Conservation (phyloP, 2,113 vertebrate genomes). For the Ciconia boyciana region DNA sequence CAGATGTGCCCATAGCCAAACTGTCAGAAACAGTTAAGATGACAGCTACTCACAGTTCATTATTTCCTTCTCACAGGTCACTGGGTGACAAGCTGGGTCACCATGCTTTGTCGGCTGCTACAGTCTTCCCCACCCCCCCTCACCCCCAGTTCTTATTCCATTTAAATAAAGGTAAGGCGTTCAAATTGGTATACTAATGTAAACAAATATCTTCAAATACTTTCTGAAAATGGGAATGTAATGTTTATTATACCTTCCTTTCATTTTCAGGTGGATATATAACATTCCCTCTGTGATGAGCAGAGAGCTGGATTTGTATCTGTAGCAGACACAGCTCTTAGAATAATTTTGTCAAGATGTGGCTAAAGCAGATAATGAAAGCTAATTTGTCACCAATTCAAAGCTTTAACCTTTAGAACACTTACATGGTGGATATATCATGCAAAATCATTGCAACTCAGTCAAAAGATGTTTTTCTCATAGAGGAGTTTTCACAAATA, state of each 20-base stretch:
- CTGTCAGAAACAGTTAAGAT: conserved; percentile 96
- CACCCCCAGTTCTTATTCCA: conserved; percentile 25
- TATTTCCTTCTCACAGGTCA: conserved; percentile 99
- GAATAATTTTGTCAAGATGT: conserved; percentile 39
- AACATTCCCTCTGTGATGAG: not conserved
- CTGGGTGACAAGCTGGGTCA: conserved; percentile 97
- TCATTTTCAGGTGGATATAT: not conserved
- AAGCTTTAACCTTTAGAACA: conserved; percentile 16
- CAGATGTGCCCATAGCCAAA: conserved; percentile 95
- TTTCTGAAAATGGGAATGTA: not conserved
- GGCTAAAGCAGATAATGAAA: conserved; percentile 39
- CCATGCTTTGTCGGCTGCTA: conserved; percentile 83
- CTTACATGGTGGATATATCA: not conserved
- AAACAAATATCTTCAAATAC: conserved; percentile 56
- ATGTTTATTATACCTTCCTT: not conserved
- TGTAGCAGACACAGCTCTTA: not conserved
- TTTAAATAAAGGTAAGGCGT: conserved; percentile 68
- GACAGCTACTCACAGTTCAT: conserved; percentile 99
- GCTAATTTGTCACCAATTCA: not conserved
- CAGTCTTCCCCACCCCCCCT: conserved; percentile 61
- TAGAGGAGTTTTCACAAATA: not conserved
- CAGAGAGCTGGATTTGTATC: not conserved
- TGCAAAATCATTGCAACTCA: not conserved
- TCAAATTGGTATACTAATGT: conserved; percentile 45
- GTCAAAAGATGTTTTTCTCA: not conserved